A percentile compares a stretch with the other conserved stretches of the same genome.
These are phyloP conservation scores for Resseliella maxima DNA, from an alignment of 2,888 invertebrate genomes.

Conservation along the genomic window DNA sequence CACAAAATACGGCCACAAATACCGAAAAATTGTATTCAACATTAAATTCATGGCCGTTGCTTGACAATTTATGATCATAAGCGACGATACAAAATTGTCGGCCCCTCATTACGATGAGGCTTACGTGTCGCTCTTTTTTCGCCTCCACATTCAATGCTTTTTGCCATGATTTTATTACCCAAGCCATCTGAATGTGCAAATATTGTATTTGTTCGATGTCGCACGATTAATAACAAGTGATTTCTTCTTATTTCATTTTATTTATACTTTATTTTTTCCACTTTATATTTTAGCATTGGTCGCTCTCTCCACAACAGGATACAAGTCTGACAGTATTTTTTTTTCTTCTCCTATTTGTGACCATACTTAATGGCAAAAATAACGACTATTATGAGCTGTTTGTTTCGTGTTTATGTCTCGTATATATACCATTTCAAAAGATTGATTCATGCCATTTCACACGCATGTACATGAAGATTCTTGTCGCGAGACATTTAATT, in stretches of 20 bases:
- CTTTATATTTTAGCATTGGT: no score
- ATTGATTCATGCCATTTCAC: conserved; percentile 28
- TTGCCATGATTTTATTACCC: background rate
- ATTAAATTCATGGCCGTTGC: background rate
- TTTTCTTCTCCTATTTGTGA: background rate
- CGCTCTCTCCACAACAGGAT: background rate
- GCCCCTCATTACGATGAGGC: conserved; percentile 4
- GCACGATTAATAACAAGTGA: background rate
- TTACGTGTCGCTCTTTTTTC: conserved; percentile 4
- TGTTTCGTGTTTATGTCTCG: conserved; percentile 11
- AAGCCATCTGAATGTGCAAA: background rate
- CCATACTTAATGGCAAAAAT: conserved; percentile 14
- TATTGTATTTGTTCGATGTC: background rate
- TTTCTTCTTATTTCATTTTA: background rate
- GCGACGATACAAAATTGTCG: background rate
- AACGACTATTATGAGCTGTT: conserved; percentile 33
- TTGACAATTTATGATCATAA: background rate
- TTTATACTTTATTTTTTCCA: no score
- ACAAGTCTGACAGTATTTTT: background rate
- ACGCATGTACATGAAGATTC: background rate
- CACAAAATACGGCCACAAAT: background rate
- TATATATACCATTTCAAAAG: background rate
- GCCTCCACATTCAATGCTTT: background rate
- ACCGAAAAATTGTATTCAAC: background rate
- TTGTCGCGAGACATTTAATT: background rate